Conservation (phyloP, 2,888 invertebrate species). For the Nyleta sp. region DNA sequence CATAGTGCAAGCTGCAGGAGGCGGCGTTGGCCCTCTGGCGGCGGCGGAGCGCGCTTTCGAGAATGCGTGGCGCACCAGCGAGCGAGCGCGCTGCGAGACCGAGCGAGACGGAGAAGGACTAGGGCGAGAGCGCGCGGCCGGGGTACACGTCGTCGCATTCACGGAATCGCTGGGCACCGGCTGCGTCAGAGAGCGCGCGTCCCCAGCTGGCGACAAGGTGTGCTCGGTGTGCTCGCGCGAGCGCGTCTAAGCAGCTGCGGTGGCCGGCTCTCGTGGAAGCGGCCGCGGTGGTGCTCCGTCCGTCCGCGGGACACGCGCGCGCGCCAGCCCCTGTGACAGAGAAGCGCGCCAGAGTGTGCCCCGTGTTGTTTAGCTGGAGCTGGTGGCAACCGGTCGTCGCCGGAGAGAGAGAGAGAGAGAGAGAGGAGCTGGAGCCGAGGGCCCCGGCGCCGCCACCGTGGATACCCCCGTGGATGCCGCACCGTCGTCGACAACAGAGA, state of each 20-base stretch:
- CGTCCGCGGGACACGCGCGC: conserved; percentile 1
- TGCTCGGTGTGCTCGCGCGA: conserved; percentile 15
- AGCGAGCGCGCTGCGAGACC: conserved; percentile 17
- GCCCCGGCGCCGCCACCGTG: too few species aligned
- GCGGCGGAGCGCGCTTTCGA: conserved; percentile 28
- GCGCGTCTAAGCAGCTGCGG: conserved; percentile 29
- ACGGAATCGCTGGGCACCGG: conserved; percentile 40
- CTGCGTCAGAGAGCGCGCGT: conserved; percentile 41
- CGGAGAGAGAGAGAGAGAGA: too few species aligned
- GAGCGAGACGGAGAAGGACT: conserved; percentile 33
- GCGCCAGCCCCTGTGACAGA: not conserved
- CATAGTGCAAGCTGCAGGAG: conserved; percentile 51
- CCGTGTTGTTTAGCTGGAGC: too few species aligned
- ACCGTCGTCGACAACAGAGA: too few species aligned
- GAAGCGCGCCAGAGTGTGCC: too few species aligned
- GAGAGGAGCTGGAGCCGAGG: too few species aligned
- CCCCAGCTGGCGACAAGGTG: conserved; percentile 41
- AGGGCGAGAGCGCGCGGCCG: conserved; percentile 14
- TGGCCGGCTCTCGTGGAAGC: conserved; percentile 33
- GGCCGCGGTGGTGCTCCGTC: conserved; percentile 7
- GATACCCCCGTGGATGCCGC: too few species aligned
- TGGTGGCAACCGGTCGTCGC: too few species aligned
- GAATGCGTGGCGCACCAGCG: conserved; percentile 35
- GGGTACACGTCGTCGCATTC: conserved; percentile 13
- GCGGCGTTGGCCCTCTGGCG: conserved; percentile 41